Evolutionary conservation across 2,113 vertebrate species (phyloP), one percentile per base, ranked within the genome.

Genomic region (Varanus komodoensis): DNA sequence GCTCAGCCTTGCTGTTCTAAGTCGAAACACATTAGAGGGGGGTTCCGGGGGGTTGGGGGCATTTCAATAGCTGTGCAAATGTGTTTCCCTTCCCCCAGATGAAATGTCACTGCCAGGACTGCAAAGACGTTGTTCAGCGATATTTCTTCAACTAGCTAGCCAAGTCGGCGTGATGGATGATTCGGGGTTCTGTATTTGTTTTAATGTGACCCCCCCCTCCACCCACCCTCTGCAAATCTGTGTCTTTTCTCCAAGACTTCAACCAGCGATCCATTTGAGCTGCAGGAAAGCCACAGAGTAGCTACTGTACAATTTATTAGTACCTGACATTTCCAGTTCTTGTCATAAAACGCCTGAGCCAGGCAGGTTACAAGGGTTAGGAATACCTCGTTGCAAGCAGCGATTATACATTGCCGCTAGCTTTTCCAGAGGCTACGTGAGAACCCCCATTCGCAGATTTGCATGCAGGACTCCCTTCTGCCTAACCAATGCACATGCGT

Each of bases 1-100:
- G 87, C 67, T 27, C 57, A 32, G 0, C 12, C 23, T 82, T 93
- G 79, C 25, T 6, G 87, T 86, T 91, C 61, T 29, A 64, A 84
- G 82, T 82, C 81, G 93, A 95, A 92, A 94, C 27, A 67, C 91
- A 88, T 93, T 91, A 91, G 38, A 44, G 38, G 38, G 38, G 38
- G 38, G 38, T 44, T 44, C 38, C 38, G 38, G 38, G 38, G 64
- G 52, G 69, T 79, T 93, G 48, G 2, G 82, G 92, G 25, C 38
- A 44, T 44, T 44, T 44, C 38, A 44, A 44, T 44, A 67, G 6
- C 85, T 77, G 29, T 50, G 27, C 38, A 68, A 87, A 68, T 61
- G 14, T 68, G 6, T 54, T 21, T 32, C 34, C 5, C 23, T 82
- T 44, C 38, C 57, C 73, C 29, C 34, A 85, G 64, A 75, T 61